Evolutionary conservation across 1,140 invertebrate genomes (phyloP).

Genomic region (Triops cancriformis): DNA sequence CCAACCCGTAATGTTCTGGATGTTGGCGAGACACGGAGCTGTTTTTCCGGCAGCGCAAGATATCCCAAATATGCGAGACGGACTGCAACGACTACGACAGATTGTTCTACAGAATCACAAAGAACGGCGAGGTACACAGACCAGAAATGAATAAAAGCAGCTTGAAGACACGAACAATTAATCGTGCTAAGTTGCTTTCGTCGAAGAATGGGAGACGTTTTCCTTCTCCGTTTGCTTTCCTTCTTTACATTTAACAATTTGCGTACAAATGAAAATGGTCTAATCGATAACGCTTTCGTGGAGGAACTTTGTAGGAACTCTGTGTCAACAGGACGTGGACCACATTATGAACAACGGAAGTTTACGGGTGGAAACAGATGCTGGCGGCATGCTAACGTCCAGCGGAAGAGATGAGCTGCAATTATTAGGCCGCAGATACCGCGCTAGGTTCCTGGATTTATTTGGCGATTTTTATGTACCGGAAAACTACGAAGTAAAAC

Average conservation of each 20-base stretch:
- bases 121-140: slow-evolving; percentile 34
- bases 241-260: not conserved
- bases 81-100: slow-evolving; percentile 45
- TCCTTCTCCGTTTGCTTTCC: not conserved
- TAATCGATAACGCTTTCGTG: not conserved
- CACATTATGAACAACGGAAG: slow-evolving; percentile 49
- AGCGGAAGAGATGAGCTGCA: slow-evolving; percentile 51
- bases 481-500: slow-evolving; percentile 23
- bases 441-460: slow-evolving; percentile 47
- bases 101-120: slow-evolving; percentile 51
- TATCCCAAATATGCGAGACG: slow-evolving; percentile 43
- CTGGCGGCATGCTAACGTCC: slow-evolving; percentile 46
- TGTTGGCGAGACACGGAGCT: slow-evolving; percentile 53
- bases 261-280: not conserved
- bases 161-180: not conserved
- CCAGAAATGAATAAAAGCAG: slow-evolving; percentile 27
- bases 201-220: not conserved
- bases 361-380: slow-evolving; percentile 42
- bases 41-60: slow-evolving; percentile 46
- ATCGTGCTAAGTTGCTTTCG: slow-evolving; percentile 11
- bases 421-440: slow-evolving; percentile 50
- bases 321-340: slow-evolving; percentile 50
- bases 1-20: slow-evolving; percentile 52
- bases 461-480: slow-evolving; percentile 26
- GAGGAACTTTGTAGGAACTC: slow-evolving; percentile 38